Percentiles rank a stretch among this genome's conserved stretches.
Conservation (phyloP, 2,113 vertebrate genomes). For the Proteles cristata region DNA sequence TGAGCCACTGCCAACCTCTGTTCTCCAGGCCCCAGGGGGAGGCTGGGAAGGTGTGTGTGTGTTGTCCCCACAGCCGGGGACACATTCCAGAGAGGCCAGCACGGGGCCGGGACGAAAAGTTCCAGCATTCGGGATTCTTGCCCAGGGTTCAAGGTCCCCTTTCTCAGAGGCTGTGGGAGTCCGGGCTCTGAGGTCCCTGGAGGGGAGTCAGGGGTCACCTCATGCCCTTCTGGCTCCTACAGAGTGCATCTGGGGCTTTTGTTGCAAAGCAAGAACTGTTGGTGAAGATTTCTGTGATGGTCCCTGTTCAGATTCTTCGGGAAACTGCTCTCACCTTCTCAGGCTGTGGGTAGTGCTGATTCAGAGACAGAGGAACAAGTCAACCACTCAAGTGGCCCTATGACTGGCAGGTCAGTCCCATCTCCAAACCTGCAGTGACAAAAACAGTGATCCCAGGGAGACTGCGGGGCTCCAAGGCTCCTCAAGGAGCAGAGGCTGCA, state of each 20-base stretch:
- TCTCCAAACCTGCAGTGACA: neutral
- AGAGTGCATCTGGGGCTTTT: neutral
- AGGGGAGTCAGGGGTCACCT: neutral
- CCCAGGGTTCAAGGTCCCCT: neutral
- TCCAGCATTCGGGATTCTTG: neutral
- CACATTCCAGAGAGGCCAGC: neutral
- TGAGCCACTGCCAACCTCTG: neutral
- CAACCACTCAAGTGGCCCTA: neutral
- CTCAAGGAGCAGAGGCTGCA: neutral
- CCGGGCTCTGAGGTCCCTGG: neutral
- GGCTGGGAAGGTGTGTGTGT: neutral
- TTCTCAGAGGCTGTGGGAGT: neutral
- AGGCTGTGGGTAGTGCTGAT: neutral
- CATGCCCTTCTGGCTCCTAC: neutral
- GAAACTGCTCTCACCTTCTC: neutral
- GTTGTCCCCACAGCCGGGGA: neutral
- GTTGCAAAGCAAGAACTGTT: neutral
- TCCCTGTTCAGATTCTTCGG: neutral
- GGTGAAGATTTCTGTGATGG: neutral
- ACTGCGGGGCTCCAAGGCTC: neutral
- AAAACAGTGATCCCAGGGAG: neutral
- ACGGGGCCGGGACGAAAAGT: neutral
- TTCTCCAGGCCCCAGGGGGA: neutral
- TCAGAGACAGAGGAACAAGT: neutral
- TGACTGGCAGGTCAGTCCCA: neutral